Evolutionary conservation across 2,113 vertebrate genomes (phyloP).

Genomic region (Octodon degus): DNA sequence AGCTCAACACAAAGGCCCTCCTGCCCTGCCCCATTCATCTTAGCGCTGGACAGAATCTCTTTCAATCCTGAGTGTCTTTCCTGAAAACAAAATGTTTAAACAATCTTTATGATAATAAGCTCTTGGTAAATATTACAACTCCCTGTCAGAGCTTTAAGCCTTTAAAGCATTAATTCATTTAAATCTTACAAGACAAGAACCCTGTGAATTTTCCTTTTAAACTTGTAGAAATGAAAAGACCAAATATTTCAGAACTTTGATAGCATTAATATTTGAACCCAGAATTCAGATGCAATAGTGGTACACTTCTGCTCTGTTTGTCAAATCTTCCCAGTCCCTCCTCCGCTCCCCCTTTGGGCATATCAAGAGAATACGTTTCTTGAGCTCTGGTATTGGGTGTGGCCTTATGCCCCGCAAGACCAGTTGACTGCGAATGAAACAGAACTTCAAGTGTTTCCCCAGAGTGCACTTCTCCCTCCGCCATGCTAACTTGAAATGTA

Average conservation of each 20-base stretch:
- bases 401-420: not conserved
- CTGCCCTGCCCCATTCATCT: accelerated
- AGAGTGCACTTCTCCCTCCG: not conserved
- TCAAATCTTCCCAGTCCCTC: not conserved
- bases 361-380: not conserved
- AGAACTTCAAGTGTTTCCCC: not conserved
- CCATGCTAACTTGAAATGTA: not conserved
- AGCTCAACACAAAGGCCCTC: too few species aligned
- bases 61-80: not conserved
- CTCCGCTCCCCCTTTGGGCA: not conserved
- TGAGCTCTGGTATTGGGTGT: not conserved
- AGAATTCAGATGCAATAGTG: not conserved
- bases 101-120: not conserved
- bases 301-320: not conserved
- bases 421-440: not conserved
- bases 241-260: not conserved
- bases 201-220: too few species aligned
- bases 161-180: not conserved
- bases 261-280: not conserved
- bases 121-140: not conserved
- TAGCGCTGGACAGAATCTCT: too few species aligned
- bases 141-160: not conserved
- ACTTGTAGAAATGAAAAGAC: not conserved
- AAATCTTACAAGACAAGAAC: not conserved
- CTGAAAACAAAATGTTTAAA: not conserved